phyloP scores from a whole-genome alignment of 2,113 vertebrate genomes.

The Mandrillus leucophaeus region DNA sequence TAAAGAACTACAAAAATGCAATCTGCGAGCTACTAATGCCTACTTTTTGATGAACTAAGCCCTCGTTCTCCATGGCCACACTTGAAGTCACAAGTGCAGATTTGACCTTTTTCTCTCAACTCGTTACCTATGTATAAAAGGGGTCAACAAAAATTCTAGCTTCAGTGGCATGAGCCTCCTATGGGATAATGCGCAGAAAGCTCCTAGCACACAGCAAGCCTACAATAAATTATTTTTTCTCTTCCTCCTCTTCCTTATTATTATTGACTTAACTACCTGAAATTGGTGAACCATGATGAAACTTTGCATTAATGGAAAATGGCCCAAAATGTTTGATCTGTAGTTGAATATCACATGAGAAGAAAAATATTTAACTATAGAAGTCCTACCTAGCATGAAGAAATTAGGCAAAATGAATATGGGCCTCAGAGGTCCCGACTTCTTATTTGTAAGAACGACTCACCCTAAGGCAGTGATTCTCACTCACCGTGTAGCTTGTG shows the following conservation, averaged over 20 bases:
- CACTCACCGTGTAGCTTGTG: background rate
- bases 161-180: background rate
- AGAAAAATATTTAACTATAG: conserved; percentile 37
- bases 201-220: background rate
- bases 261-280: background rate
- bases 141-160: background rate
- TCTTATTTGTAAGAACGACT: accelerated
- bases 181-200: background rate
- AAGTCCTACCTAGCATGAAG: background rate
- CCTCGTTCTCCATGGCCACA: background rate
- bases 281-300: background rate
- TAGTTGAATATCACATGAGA: background rate
- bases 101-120: background rate
- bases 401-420: background rate
- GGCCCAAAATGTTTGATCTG: background rate
- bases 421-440: background rate
- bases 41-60: background rate
- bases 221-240: background rate
- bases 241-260: background rate
- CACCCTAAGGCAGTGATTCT: background rate
- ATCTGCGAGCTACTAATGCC: background rate
- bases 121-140: background rate
- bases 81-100: background rate
- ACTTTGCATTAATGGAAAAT: background rate
- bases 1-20: background rate